Base-by-base conservation (phyloP, 2,113 vertebrate species). In the Gambusia affinis region DNA sequence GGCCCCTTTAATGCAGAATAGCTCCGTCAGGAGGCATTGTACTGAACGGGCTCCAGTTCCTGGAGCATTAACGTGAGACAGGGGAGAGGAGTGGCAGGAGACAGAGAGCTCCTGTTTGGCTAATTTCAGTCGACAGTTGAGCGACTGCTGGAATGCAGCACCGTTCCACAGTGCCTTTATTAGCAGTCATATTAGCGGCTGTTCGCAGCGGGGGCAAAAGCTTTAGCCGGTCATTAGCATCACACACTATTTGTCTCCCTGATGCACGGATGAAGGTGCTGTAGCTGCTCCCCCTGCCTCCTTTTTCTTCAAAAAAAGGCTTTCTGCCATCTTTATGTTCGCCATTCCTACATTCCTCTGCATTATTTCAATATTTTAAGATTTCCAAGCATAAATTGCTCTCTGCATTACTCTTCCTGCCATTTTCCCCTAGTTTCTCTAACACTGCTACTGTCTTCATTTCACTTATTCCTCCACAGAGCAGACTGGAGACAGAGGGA, bases 171-270 rank as follows among this genome's bases (percentile, higher is more conserved):
- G 84, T 63, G 88, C 91, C 88, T 93, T 93, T 90, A 91, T 94
- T 92, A 90, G 92, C 87, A 85, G 85, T 91, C 92, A 90, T 86
- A 92, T 94, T 93, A 92, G 88, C 64, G 85, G 81, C 84, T 90
- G 84, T 90, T 89, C 92, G 75, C 90, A 87, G 91, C 90, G 29
- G 92, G 92, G 86, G 88, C 83, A 72, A 80, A 81, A 88, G 89
- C 90, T 94, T 92, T 87, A 93, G 93, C 90, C 89, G 61, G 86
- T 93, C 92, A 92, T 94, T 92, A 94, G 85, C 92, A 89, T 91
- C 81, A 76, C 75, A 67, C 31, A 61, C 83, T 89, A 86, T 91
- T 91, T 87, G 84, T 93, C 88, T 93, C 74, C 73, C 72, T 90
- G 90, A 89, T 82, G 85, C 77, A 14, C 33, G 73, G 80, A 90